These are phyloP conservation scores for Triops cancriformis DNA, from an alignment of 1,140 invertebrate species.

Conservation along the genomic window DNA sequence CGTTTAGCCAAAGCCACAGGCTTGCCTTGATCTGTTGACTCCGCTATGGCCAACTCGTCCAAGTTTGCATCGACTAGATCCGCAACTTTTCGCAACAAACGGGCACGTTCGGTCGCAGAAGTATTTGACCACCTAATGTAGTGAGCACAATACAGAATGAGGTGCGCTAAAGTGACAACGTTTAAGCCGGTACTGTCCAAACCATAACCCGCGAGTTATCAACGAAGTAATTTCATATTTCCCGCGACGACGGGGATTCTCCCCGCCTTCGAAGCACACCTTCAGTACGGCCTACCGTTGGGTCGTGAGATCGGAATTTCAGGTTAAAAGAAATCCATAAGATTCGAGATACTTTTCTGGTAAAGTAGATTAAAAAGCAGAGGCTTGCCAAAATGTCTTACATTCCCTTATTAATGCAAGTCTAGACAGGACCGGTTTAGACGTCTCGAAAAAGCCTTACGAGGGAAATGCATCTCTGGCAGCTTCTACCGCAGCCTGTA, in stretches of 20 bases:
- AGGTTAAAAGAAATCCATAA: not conserved
- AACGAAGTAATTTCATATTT: too few species aligned
- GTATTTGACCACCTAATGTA: slow-evolving; percentile 39
- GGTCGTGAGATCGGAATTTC: slow-evolving; percentile 12
- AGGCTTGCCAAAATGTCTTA: too few species aligned
- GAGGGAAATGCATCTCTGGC: slow-evolving; percentile 37
- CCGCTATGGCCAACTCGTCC: slow-evolving; percentile 46
- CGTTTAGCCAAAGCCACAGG: slow-evolving; percentile 45
- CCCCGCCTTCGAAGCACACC: too few species aligned
- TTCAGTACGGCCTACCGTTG: too few species aligned
- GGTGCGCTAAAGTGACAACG: slow-evolving; percentile 26
- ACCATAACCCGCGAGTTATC: slow-evolving; percentile 31
- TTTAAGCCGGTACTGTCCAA: slow-evolving; percentile 37
- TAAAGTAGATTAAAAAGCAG: not conserved
- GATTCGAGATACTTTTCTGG: slow-evolving; percentile 11
- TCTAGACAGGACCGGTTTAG: too few species aligned
- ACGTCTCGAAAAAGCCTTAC: slow-evolving; percentile 29
- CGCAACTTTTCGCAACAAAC: slow-evolving; percentile 43
- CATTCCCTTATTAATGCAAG: too few species aligned
- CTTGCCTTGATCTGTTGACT: slow-evolving; percentile 53
- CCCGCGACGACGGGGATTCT: too few species aligned
- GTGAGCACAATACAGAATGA: slow-evolving; percentile 16
- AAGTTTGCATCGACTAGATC: slow-evolving; percentile 45
- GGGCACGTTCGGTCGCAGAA: slow-evolving; percentile 35
- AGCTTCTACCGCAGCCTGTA: slow-evolving; percentile 40